A percentile compares a stretch with the other conserved stretches of the same genome.
Conservation (phyloP, 2,113 vertebrate genomes). For the Elgaria multicarinata region DNA sequence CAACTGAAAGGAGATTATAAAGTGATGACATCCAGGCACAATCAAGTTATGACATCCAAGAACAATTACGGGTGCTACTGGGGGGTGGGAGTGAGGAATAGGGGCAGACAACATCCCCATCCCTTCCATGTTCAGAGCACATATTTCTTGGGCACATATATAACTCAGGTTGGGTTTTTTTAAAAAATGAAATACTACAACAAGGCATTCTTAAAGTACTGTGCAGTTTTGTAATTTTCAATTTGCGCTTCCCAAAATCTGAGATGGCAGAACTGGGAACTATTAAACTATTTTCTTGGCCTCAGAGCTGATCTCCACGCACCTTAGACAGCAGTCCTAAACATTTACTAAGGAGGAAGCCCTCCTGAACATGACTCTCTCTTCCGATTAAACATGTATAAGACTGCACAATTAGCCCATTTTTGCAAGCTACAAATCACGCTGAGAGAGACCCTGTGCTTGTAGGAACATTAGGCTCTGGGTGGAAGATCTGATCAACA, state of each 20-base stretch:
- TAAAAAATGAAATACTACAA: neutral
- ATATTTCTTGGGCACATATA: neutral
- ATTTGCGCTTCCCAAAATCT: neutral
- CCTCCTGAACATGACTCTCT: neutral
- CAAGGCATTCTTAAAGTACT: neutral
- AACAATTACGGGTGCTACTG: neutral
- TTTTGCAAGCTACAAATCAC: neutral
- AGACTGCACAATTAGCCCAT: neutral
- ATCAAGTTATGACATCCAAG: neutral
- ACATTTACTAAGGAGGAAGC: neutral
- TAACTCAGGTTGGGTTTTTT: neutral
- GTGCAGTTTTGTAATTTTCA: neutral
- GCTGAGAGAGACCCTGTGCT: neutral
- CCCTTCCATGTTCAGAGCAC: neutral
- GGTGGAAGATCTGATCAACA: neutral
- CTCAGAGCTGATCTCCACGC: neutral
- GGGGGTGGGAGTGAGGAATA: neutral
- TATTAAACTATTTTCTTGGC: neutral
- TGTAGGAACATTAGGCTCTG: neutral
- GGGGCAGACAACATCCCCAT: neutral
- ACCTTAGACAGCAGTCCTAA: neutral
- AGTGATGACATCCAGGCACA: too few species aligned
- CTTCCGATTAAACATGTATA: neutral
- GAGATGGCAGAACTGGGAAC: neutral
- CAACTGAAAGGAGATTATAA: neutral